Evolutionary conservation across 2,797 vertebrate species (phyloP), one percentile per base, ranked within the genome.

Genomic region (Urocyon cinereoargenteus): DNA sequence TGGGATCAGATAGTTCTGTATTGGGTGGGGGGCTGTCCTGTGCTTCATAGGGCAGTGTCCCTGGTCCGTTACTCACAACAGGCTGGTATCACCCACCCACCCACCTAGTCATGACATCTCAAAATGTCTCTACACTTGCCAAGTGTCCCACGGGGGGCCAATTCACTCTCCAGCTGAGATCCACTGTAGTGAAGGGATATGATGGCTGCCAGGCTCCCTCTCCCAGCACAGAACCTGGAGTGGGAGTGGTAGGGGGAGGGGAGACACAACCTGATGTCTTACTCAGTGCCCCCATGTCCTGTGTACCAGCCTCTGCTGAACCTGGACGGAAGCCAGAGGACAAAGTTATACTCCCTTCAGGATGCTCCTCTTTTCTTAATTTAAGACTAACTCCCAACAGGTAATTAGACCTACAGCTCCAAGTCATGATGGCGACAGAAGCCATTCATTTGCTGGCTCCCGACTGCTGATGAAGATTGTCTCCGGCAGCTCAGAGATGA

Each of bases 321-420:
- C 51, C 14, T 18, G 28, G n/a, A 64, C 11, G 9, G 72, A 96
- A 18, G 53, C 79, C 87, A 70, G 64, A 87, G 40, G 55, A 14
- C 3, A 40, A 0, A 6, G 45, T n/a, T 75, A 16, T 93, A 1
- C 73, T 86, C 22, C 21, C 22, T 92, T 55, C 10, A 12, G 14
- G 24, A 59, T 89, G 11, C 3, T 24, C 62, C 62, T 51, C 21
- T 97, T 78, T 96, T 94, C 40, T 92, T 79, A 90, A 62, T 84
- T 90, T 93, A 93, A 51, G 92, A 45, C 0, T 82, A 78, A 97
- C n/a, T 86, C 26, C 59, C 57, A 55, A 19, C 70, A 96, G 90
- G 64, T 57, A 82, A 13, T 79, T 96, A 87, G 86, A 66, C 31
- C 68, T 14, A 34, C 24, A 73, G n/a, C 87, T 70, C 61, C 26